These are phyloP conservation scores for Caenorhabditis zanzibari DNA, from an alignment of 2,888 invertebrate species.

Conservation along the genomic window DNA sequence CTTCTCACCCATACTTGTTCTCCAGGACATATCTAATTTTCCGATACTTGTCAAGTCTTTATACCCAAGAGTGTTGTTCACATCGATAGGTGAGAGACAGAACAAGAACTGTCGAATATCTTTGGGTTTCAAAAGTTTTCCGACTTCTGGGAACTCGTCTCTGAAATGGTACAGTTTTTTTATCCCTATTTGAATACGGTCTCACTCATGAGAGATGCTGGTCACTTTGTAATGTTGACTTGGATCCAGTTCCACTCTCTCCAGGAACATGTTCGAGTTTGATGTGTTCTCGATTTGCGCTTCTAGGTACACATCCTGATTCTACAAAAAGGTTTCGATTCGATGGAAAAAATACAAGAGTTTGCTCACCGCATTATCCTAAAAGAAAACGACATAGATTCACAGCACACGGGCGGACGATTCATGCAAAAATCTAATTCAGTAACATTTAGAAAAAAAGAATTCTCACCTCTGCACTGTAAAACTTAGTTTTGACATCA, in stretches of 20 bases:
- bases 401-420: constrained; percentile 41
- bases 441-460: background rate
- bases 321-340: constrained; percentile 84
- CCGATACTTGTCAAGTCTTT: constrained; percentile 91
- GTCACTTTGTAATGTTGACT: constrained; percentile 90
- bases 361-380: constrained; percentile 74
- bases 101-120: constrained; percentile 95
- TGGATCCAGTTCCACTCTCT: constrained; percentile 95
- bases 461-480: constrained; percentile 90
- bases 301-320: constrained; percentile 88
- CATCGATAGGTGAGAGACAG: constrained; percentile 86
- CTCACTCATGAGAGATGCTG: constrained; percentile 82
- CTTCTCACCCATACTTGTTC: constrained; percentile 95
- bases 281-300: constrained; percentile 95
- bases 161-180: constrained; percentile 5
- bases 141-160: constrained; percentile 56
- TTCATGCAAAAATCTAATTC: constrained; percentile 45
- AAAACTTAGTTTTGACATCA: constrained; percentile 98
- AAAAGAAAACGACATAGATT: constrained; percentile 57
- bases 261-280: constrained; percentile 93
- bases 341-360: background rate
- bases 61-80: constrained; percentile 82
- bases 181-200: background rate
- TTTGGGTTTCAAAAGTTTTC: constrained; percentile 88
- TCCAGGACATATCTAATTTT: constrained; percentile 98